Evolutionary conservation across 2,888 invertebrate genomes (phyloP), one percentile per base, ranked within the genome.

Genomic region (Phytoseiulus persimilis): DNA sequence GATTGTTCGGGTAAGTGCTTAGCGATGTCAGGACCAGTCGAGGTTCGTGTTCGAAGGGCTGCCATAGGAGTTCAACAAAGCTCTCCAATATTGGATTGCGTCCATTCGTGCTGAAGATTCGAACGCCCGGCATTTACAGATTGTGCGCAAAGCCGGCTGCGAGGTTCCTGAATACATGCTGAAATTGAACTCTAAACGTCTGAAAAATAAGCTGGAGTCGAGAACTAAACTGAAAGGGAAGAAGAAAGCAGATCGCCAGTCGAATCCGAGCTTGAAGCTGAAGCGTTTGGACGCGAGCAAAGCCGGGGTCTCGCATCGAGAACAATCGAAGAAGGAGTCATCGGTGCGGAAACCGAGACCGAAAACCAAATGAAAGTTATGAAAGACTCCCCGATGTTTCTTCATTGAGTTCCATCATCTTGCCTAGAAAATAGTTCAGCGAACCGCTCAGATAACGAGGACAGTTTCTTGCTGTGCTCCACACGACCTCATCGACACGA

Each of bases 81-180:
- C n/a, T n/a, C n/a, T n/a, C n/a, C 9, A 39, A 39, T 39, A 65
- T 65, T 28, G 65, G 46, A 46, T 6, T 46, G n/a, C n/a, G n/a
- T 14, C 14, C 46, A 46, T 46, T 46, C 46, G 14, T 46, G 46
- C 46, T 46, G 9, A 46, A 14, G 65, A 65, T 23, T 65, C 18
- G 11, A 65, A 65, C 11, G 1, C 18, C 18, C 2, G 5, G 18
- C 65, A 23, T 92, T 98, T 98, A 0, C 95, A 96, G 90, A 95
- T 98, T 83, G 95, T 99, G 93, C 95, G 95, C 92, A 95, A 96
- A 92, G 97, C 98, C 0, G 98, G 98, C 0, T 97, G 98, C 92
- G 94, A 95, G 23, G 96, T 99, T 0, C 98, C 98, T 0, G 95
- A 96, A 32, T 99, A 96, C 93, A 96, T 98, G 95, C 93, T 98